Evolutionary conservation across 2,888 invertebrate genomes (phyloP), one percentile per base, ranked within the genome.

Genomic region (Sinopyrophorus schimmeli): DNA sequence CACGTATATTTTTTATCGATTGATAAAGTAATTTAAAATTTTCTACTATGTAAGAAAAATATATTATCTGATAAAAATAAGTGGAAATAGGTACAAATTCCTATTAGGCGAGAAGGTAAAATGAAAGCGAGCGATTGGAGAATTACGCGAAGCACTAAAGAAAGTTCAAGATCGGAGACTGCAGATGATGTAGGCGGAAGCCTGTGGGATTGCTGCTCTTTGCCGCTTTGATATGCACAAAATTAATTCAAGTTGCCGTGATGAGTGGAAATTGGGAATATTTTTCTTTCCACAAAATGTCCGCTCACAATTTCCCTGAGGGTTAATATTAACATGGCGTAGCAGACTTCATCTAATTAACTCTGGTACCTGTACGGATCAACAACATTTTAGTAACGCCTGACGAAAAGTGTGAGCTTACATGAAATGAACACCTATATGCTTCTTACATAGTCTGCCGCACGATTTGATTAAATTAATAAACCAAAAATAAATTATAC

Each of bases 291-390:
- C 61, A 52, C 63, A 62, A 65, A 67, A 65, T 61, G 65, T 67
- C 65, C 65, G 64, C 61, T 62, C 59, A 63, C 66, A 68, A 68
- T 68, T 68, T 68, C 67, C 68, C 68, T 24, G 37, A 63, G 64
- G 67, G 57, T 60, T 64, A 66, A 68, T 67, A 66, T 64, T 61
- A 64, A 63, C 63, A 63, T 60, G 65, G 59, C 53, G 58, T 61
- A 54, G 38, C 43, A 24, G 42, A 34, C 43, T 47, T 52, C 42
- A 47, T 52, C 52, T 52, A 52, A 52, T 52, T 52, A 52, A 47
- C 30, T 41, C 42, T 41, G 24, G 42, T 39, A 47, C 47, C 47
- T 52, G 43, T 30, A 51, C 34, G 47, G 43, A 52, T 52, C 52
- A 47, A 47, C 58, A 51, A 56, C 58, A 62, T 65, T 63, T 67